A percentile compares a stretch with the other conserved stretches of the same genome.
Conservation (phyloP, 1,140 invertebrate species). For the Helicorthomorpha holstii region DNA sequence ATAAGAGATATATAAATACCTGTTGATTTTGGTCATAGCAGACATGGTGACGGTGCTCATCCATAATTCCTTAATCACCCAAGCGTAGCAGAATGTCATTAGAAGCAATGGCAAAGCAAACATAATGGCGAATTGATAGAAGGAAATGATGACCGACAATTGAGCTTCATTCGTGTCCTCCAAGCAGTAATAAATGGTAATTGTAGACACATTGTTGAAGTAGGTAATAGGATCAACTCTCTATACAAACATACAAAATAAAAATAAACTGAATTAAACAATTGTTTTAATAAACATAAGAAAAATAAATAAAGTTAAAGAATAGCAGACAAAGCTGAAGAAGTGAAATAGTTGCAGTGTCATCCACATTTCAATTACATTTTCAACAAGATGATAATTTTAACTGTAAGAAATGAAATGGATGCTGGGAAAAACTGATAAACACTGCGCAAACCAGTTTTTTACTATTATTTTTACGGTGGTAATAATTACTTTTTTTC, state of each 20-base stretch:
- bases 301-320: no score
- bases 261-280: neutral
- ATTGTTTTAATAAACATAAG: neutral
- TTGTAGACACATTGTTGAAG: slow-evolving; percentile 23
- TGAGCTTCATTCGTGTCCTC: slow-evolving; percentile 17
- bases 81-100: slow-evolving; percentile 35
- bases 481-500: no score
- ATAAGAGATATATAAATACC: slow-evolving; percentile 13
- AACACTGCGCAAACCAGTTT: no score
- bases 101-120: slow-evolving; percentile 30
- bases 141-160: slow-evolving; percentile 19
- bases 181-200: slow-evolving; percentile 26
- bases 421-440: no score
- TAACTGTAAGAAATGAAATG: no score
- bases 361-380: no score
- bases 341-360: no score
- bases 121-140: slow-evolving; percentile 33
- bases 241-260: slow-evolving; percentile 16
- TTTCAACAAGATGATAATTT: no score
- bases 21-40: slow-evolving; percentile 24
- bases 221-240: slow-evolving; percentile 21
- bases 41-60: slow-evolving; percentile 29
- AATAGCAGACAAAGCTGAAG: no score
- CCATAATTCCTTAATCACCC: slow-evolving; percentile 37
- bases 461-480: no score